A percentile compares a stretch with the other conserved stretches of the same genome.
Evolutionary conservation across 2,797 vertebrate genomes (phyloP).

Genomic region (Platalea minor): DNA sequence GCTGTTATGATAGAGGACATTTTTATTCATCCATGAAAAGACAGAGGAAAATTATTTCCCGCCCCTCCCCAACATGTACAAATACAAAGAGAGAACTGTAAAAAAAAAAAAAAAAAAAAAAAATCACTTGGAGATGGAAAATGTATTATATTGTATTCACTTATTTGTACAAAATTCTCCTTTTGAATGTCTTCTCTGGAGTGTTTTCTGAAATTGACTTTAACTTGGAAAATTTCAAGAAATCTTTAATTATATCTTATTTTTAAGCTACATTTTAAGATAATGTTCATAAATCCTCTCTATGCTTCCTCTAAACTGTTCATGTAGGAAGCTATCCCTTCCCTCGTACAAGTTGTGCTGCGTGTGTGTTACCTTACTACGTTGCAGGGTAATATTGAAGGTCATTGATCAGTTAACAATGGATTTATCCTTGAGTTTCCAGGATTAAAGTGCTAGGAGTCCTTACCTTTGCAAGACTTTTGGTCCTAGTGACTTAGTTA

Average conservation of each 20-base stretch:
- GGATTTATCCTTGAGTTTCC: not conserved
- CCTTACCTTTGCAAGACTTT: not conserved
- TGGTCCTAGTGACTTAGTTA: not conserved
- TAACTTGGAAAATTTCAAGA: not conserved
- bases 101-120: too few relatives aligned
- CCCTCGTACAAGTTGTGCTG: not conserved
- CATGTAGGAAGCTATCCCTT: not conserved
- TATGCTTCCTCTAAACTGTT: not conserved
- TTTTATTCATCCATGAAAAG: not conserved
- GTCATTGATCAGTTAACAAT: not conserved
- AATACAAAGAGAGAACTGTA: not conserved
- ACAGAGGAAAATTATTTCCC: not conserved
- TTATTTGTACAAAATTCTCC: not conserved
- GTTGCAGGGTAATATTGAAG: not conserved
- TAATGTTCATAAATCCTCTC: not conserved
- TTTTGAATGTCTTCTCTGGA: not conserved
- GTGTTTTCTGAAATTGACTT: not conserved
- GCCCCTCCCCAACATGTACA: accelerated
- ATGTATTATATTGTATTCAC: not conserved
- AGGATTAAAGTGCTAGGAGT: not conserved
- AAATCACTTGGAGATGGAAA: not conserved
- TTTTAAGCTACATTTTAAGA: not conserved
- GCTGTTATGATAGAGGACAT: not conserved
- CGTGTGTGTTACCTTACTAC: not conserved
- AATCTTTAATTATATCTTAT: not conserved